Evolutionary conservation across 1,140 invertebrate species (phyloP), one percentile per base, ranked within the genome.

Genomic region (Drosophila melanica): DNA sequence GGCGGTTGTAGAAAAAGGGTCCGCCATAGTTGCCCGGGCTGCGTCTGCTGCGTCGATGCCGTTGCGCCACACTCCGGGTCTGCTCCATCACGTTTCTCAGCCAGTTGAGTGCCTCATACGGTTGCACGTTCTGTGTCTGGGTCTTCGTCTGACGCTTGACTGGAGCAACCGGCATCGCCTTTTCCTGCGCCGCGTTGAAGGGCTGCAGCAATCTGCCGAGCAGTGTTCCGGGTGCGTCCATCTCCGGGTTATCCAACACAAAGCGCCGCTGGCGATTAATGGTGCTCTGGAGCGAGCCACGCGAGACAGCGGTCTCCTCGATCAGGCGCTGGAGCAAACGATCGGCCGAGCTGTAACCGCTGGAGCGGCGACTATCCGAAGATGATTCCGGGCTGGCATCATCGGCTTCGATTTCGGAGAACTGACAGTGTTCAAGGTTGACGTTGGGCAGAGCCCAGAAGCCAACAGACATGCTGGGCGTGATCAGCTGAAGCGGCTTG

Each of bases 371-470:
- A 11, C 30, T 71, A 30, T 72, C 76, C 12, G 33, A 12, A 0
- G 84, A 74, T 7, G 58, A 27, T 14, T 89, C 84, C 0, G 20
- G 59, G 23, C 68, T 75, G 2, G 55, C 16, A 0, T 79, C 78
- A 0, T 78, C 80, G 3, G 85, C 62, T 16, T 81, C 81, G 0
- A 91, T 72, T 44, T 90, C 90, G 2, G 90, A 85, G 16, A 77
- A 91, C 48, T 91, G 90, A 23, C 91, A 92, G 42, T 92, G 87
- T 33, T 90, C 86, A 33, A 92, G 12, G 39, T 90, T 90, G 20
- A 80, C 91, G 16, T 57, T 66, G 4, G 91, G 90, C 9, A 92
- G 54, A 2, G 90, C 85, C 91, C 91, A 92, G 55, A 92, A 92
- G 2, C 79, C 77, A n/a, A 92, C 85, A 0, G 91, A 81, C 75